Evolutionary conservation across 1,140 invertebrate genomes (phyloP), one percentile per base, ranked within the genome.

Genomic region (Drosophila sproati): DNA sequence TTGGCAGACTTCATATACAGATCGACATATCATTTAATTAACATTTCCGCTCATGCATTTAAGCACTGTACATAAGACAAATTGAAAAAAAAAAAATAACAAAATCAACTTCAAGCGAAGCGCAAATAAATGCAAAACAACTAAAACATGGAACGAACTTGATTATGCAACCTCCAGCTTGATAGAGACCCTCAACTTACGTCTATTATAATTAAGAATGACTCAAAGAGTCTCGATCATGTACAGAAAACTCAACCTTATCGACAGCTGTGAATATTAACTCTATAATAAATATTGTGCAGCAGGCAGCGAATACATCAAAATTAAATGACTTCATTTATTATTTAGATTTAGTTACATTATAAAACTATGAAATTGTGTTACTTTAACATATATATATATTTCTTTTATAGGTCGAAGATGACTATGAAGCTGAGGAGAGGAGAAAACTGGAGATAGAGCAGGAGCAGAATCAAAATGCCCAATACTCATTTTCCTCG

Each of bases 401-500:
- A 29, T 32, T 8, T 4, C 7, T 0, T n/a, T 60, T 54, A 5
- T 29, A 82, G 83, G 28, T 66, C 2, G 20, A 74, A 0, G 63
- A 73, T 0, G n/a, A 62, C 2, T 3, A 31, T 39, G 45, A 73
- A 12, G 64, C 69, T 0, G 78, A 78, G 3, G 80, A 79, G 20
- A 63, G 59, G 8, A 2, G 6, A 28, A 64, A 59, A 51, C 0
- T 77, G 3, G 83, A 93, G 20, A 20, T 20, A 20, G 20, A 20
- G 62, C 39, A 31, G 4, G 39, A 61, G 10, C 91, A 92, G 55
- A 92, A 92, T 20, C 68, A 87, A 61, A 85, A 31, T 37, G 92
- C 92, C 0, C 92, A 94, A 37, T 95, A 95, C 66, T 3, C 74
- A 2, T 95, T 94, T 75, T 74, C 86, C 4, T 91, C 93, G 3